phyloP scores from a whole-genome alignment of 2,113 vertebrate species.

The Myotis yumanensis region DNA sequence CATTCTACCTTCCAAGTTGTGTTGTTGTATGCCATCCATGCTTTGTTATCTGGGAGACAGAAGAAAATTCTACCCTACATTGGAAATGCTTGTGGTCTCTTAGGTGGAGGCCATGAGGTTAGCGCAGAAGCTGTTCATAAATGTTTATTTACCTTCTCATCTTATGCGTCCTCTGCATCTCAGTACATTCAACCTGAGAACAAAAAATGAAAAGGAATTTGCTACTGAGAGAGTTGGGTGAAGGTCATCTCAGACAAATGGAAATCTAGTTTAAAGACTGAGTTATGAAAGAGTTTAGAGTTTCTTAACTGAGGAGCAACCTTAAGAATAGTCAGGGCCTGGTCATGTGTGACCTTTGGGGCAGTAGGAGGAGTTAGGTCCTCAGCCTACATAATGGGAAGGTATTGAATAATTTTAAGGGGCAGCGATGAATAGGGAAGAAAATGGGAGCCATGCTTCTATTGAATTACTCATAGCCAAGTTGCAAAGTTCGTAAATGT shows the following conservation, averaged over 20 bases:
- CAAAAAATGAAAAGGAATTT: background rate
- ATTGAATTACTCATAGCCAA: background rate
- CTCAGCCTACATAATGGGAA: background rate
- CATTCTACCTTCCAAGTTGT: background rate
- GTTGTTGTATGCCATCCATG: background rate
- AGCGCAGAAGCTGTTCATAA: background rate
- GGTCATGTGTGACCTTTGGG: background rate
- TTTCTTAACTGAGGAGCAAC: background rate
- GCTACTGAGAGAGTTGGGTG: background rate
- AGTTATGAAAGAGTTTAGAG: background rate
- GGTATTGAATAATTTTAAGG: background rate
- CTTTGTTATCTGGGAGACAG: background rate
- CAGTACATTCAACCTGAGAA: background rate
- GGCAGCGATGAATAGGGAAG: background rate
- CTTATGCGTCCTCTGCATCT: background rate
- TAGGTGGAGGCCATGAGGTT: fast-evolving
- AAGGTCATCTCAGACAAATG: background rate
- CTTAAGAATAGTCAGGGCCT: background rate
- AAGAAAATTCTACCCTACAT: background rate
- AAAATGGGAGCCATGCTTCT: background rate
- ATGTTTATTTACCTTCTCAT: background rate
- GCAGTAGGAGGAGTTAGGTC: background rate
- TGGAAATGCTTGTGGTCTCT: background rate
- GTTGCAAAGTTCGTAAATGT: background rate
- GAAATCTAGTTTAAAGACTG: background rate